phyloP scores from a whole-genome alignment of 2,888 invertebrate species.

The Lepidochrysops patricia region DNA sequence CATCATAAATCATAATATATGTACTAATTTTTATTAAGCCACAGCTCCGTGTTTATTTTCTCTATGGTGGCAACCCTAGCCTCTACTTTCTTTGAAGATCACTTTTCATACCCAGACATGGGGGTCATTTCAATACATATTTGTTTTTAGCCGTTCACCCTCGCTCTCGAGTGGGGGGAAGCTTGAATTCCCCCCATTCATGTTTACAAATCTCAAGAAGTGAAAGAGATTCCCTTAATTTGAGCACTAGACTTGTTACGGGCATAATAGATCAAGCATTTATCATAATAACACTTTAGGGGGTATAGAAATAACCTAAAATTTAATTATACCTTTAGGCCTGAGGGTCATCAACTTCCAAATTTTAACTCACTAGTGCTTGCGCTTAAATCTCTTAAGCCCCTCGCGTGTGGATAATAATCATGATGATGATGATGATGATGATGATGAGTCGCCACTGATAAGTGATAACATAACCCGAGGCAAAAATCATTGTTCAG shows the following conservation, averaged over 20 bases:
- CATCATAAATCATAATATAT: no score
- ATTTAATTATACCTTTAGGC: no score
- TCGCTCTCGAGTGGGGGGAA: neutral
- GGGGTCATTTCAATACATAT: slow-evolving; percentile 22
- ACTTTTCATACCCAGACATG: slow-evolving; percentile 16
- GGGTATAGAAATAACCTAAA: neutral
- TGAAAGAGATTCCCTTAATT: neutral
- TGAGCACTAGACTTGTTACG: neutral
- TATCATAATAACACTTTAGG: neutral
- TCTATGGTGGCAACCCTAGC: slow-evolving; percentile 6
- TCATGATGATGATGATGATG: no score
- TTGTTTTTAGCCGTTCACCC: slow-evolving; percentile 23
- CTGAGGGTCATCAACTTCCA: no score
- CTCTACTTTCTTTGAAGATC: slow-evolving; percentile 16
- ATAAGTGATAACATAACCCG: no score
- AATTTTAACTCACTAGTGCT: no score
- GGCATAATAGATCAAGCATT: neutral
- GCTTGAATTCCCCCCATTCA: no score
- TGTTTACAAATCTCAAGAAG: neutral
- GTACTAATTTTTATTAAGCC: no score
- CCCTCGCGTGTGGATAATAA: no score
- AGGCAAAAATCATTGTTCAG: no score
- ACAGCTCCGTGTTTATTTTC: neutral
- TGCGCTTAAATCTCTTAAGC: no score
- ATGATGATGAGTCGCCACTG: no score